Evolutionary conservation across 1,140 invertebrate species (phyloP), one percentile per base, ranked within the genome.

Genomic region (Riptortus pedestris): DNA sequence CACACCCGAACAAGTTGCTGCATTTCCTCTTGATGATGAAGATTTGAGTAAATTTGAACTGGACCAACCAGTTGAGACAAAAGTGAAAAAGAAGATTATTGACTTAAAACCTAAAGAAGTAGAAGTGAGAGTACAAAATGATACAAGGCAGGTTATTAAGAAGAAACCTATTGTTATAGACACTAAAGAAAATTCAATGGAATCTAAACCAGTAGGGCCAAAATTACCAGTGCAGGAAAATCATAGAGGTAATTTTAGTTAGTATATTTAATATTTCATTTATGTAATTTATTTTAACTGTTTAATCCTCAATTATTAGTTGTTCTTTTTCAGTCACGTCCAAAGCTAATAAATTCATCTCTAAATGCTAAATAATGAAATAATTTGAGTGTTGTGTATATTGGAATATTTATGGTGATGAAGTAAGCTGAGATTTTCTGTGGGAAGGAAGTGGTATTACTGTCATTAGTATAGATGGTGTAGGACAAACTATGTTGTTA

Each of bases 11-110:
- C 51, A 55, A 55, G 51, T 55, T 24, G 51, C 51, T 24, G 77
- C 78, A 55, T 68, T 80, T 38, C 73, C 79, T 4, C 73, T 76
- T n/a, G 76, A 74, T 27, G 78, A 62, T 72, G 74, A 7, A 74
- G 75, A 65, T 71, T 70, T 70, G 65, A 71, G 65, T 70, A 69
- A 26, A 14, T 55, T 31, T 68, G 70, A 60, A 72, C 47, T 28
- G 72, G 74, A 18, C 65, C 64, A 51, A 63, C 38, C 22, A 63
- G 65, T 20, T 72, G 74, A 62, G 51, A 20, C 38, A 62, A 63
- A 67, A 58, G 51, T 43, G 27, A 51, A 38, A 47, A 63, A 29
- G 60, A 68, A 72, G 31, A 31, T 16, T 58, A 33, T 24, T 22
- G 57, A 47, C 22, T 45, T 58, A 64, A 74, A 72, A 57, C 64